These are phyloP conservation scores for Aphodius sticticus DNA, from an alignment of 2,888 invertebrate species.

Conservation along the genomic window DNA sequence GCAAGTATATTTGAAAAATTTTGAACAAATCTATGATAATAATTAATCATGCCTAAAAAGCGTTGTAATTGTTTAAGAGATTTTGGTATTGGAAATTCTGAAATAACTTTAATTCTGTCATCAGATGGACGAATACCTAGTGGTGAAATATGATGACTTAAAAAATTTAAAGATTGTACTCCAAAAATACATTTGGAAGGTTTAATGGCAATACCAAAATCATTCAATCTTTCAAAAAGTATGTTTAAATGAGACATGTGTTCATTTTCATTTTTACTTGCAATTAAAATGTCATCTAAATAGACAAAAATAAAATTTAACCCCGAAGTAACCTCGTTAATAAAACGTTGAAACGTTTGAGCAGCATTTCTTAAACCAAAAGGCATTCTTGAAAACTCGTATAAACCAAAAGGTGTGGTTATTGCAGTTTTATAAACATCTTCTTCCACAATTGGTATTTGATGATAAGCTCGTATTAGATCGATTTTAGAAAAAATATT, in stretches of 20 bases:
- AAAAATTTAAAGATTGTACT: background rate
- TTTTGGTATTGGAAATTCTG: background rate
- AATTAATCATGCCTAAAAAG: background rate
- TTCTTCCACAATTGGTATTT: conserved; percentile 33
- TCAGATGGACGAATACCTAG: too few species aligned
- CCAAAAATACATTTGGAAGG: background rate
- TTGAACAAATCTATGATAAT: conserved; percentile 29
- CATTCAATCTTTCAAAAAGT: background rate
- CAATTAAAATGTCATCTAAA: conserved; percentile 47
- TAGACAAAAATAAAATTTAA: too few species aligned
- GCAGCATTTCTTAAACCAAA: conserved; percentile 48
- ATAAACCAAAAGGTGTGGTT: conserved; percentile 41
- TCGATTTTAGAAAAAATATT: conserved; percentile 50
- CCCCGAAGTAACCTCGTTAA: too few species aligned
- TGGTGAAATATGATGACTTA: too few species aligned
- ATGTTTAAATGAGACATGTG: too few species aligned
- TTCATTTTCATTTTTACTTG: too few species aligned
- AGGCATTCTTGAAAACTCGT: conserved; percentile 47
- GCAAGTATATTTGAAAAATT: too few species aligned
- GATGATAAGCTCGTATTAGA: conserved; percentile 46
- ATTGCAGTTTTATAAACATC: conserved; percentile 50
- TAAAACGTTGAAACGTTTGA: too few species aligned
- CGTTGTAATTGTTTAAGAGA: conserved; percentile 6
- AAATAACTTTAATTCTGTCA: too few species aligned
- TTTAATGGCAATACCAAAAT: background rate